Evolutionary conservation across 2,888 invertebrate species (phyloP), one percentile per base, ranked within the genome.

Genomic region (Drosophila borborema): DNA sequence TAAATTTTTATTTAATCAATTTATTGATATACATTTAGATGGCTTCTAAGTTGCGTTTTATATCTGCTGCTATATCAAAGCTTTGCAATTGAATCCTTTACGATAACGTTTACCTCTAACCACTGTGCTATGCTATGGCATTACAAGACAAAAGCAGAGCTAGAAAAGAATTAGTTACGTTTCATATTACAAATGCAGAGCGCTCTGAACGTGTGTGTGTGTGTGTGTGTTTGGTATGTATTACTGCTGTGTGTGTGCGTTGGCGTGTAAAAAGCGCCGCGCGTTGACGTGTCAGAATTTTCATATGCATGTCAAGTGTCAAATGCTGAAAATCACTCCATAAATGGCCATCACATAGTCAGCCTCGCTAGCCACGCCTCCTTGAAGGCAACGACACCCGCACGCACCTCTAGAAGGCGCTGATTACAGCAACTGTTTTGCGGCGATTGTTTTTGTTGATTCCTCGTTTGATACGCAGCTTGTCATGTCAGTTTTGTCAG

Each of bases 231-330:
- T 2, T 31, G 31, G 18, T 5, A 18, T 36, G 9, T 20, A 18
- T 36, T 7, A 8, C 14, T 41, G 16, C 48, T 31, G n/a, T 49
- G 61, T 54, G 67, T 54, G 56, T 64, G 75, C 56, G 64, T 74
- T 59, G 62, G 76, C 71, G 74, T 61, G 74, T 71, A 67, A 71
- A 80, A 74, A 82, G 72, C 80, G 61, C 74, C 75, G 75, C 72
- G 90, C 91, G 92, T 91, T 92, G 92, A 92, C 92, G 92, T 92
- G 92, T 92, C 92, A 92, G 87, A 92, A 92, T 92, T 92, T 91
- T 92, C 91, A 91, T 92, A 92, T 91, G 91, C 92, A 91, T 91
- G 91, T 92, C 91, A 92, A 90, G 90, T 91, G 90, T 90, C 89
- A 90, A 88, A 78, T 70, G 78, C 63, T 72, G 79, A 77, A 80